A percentile compares a stretch with the other conserved stretches of the same genome.
phyloP scores from a whole-genome alignment of 2,113 vertebrate genomes.

The Piliocolobus tephrosceles region DNA sequence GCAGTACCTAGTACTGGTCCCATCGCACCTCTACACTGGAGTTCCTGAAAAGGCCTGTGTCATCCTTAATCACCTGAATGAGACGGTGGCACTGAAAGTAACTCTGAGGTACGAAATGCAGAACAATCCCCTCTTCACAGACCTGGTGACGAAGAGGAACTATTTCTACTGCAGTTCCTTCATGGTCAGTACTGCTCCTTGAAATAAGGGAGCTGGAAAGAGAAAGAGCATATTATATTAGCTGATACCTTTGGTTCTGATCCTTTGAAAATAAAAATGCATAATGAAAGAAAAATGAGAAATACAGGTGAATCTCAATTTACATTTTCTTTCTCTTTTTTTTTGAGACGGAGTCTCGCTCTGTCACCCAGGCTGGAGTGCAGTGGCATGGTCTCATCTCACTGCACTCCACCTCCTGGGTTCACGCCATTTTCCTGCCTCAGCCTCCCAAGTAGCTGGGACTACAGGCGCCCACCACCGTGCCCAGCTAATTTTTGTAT shows the following conservation, averaged over 20 bases:
- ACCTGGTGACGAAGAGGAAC: background rate
- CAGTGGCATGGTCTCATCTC: no score
- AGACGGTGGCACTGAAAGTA: conserved; percentile 74
- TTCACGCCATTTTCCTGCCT: no score
- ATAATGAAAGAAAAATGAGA: background rate
- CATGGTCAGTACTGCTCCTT: conserved; percentile 61
- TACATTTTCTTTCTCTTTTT: background rate
- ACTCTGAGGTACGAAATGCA: conserved; percentile 37
- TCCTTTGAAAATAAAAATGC: background rate
- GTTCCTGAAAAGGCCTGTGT: conserved; percentile 79
- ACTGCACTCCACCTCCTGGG: no score
- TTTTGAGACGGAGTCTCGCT: no score
- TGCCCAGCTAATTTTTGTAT: no score
- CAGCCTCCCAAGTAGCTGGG: no score
- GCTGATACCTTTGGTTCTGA: background rate
- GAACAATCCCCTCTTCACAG: conserved; percentile 63
- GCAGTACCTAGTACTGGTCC: conserved; percentile 79
- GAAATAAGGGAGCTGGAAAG: no score
- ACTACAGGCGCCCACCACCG: no score
- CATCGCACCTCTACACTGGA: conserved; percentile 34
- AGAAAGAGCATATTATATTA: background rate
- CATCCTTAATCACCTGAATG: conserved; percentile 81
- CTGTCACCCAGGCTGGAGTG: no score
- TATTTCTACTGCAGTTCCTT: conserved; percentile 46
- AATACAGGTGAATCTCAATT: background rate